phyloP scores from a whole-genome alignment of 2,888 invertebrate species.

The Dicranocentrus wangi region DNA sequence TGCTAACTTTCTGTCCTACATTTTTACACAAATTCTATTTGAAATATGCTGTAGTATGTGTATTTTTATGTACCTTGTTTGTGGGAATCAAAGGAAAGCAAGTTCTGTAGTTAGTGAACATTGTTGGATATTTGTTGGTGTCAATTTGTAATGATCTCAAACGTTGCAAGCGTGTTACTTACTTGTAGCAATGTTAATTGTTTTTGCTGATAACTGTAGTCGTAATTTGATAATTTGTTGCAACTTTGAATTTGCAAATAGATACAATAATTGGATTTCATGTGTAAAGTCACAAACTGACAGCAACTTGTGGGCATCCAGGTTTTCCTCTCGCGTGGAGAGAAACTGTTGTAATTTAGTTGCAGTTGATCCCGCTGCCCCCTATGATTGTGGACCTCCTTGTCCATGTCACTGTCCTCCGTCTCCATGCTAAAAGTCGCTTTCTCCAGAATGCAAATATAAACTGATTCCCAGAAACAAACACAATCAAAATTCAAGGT shows the following conservation, averaged over 20 bases:
- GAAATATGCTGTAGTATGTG: too few relatives aligned
- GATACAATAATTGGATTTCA: conserved; percentile 62
- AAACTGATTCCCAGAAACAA: conserved; percentile 33
- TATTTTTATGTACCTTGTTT: neutral
- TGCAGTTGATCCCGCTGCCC: conserved; percentile 38
- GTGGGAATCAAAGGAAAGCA: neutral
- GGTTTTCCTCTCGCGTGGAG: conserved; percentile 61
- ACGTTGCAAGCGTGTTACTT: too few relatives aligned
- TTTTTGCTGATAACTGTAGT: too few relatives aligned
- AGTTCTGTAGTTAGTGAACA: conserved; percentile 4
- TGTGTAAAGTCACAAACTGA: conserved; percentile 52
- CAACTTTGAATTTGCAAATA: too few relatives aligned
- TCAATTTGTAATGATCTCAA: too few relatives aligned
- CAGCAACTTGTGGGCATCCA: conserved; percentile 62
- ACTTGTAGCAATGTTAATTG: too few relatives aligned
- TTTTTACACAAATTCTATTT: neutral
- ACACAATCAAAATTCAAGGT: neutral
- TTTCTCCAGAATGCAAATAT: neutral
- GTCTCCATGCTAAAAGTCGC: neutral
- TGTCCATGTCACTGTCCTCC: conserved; percentile 46
- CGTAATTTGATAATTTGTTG: too few relatives aligned
- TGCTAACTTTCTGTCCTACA: neutral
- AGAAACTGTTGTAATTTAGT: conserved; percentile 50
- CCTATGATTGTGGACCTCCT: conserved; percentile 33
- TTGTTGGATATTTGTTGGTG: neutral